These are phyloP conservation scores for Polypterus senegalus DNA, from an alignment of 2,113 vertebrate genomes.

Conservation along the genomic window DNA sequence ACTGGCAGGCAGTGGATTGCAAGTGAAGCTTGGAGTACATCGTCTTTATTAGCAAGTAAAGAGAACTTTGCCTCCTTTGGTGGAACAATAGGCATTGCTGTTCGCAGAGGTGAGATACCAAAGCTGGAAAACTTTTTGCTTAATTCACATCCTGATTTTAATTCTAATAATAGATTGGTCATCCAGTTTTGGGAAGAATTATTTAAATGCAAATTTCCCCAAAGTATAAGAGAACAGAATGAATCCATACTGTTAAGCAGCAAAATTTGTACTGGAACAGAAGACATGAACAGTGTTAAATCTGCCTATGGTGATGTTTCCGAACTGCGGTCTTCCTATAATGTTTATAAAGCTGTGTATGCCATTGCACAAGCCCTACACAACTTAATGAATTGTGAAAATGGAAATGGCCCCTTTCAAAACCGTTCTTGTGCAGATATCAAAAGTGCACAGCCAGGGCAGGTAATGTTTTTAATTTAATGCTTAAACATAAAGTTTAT, in stretches of 20 bases:
- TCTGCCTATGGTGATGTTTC: conserved; percentile 30
- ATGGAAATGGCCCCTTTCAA: conserved; percentile 21
- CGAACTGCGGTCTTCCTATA: conserved; percentile 30
- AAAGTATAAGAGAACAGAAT: no score
- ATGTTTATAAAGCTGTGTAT: conserved; percentile 40
- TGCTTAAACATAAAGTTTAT: no score
- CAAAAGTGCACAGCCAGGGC: conserved; percentile 21
- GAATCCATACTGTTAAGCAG: not conserved
- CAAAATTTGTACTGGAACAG: conserved; percentile 25
- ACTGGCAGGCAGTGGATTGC: conserved; percentile 3
- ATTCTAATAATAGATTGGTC: not conserved
- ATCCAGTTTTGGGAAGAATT: not conserved
- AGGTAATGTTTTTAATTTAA: conserved; percentile 16
- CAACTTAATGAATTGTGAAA: conserved; percentile 26
- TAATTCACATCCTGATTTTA: not conserved
- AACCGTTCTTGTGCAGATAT: conserved; percentile 25
- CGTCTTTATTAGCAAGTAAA: not conserved
- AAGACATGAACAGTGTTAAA: conserved; percentile 25
- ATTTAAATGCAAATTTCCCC: not conserved
- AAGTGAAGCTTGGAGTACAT: conserved; percentile 8
- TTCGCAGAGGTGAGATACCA: not conserved
- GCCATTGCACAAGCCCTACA: conserved; percentile 36
- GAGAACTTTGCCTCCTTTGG: not conserved
- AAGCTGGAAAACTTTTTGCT: conserved; percentile 1
- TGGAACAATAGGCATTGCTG: conserved; percentile 7